phyloP scores from a whole-genome alignment of 2,797 vertebrate genomes.

The Eleutherodactylus coqui region DNA sequence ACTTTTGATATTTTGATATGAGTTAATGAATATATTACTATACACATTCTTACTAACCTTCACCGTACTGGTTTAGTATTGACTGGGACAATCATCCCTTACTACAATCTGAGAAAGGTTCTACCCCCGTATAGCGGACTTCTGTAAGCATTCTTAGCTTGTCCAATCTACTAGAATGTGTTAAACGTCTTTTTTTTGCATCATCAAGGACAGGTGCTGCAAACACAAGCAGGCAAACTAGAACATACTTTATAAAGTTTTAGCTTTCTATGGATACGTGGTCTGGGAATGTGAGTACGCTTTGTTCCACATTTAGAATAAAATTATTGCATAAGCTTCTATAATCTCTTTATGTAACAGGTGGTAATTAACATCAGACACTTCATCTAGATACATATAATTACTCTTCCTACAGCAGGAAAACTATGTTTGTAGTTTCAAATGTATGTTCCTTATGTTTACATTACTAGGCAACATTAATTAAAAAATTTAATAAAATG shows the following conservation, averaged over 20 bases:
- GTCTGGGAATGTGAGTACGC: not conserved
- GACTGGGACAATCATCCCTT: too few relatives aligned
- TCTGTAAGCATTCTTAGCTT: too few relatives aligned
- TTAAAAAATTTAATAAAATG: constrained; percentile 55
- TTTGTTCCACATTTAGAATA: constrained; percentile 20
- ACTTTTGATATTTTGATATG: too few relatives aligned
- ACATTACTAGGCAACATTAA: constrained; percentile 50
- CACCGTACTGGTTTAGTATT: too few relatives aligned
- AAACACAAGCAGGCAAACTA: not conserved
- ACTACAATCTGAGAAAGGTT: too few relatives aligned
- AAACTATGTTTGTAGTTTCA: constrained; percentile 25
- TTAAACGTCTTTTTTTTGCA: too few relatives aligned
- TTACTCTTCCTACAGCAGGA: constrained; percentile 34
- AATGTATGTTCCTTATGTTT: constrained; percentile 33
- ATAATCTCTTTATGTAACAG: constrained; percentile 22
- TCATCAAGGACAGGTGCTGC: not conserved
- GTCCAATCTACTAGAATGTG: too few relatives aligned
- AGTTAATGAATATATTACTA: too few relatives aligned
- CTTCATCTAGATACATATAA: constrained; percentile 32
- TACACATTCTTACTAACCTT: too few relatives aligned
- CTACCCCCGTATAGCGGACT: too few relatives aligned
- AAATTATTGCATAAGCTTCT: constrained; percentile 20
- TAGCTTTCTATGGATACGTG: not conserved
- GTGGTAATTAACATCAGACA: constrained; percentile 47
- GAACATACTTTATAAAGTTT: not conserved